Base-by-base conservation (phyloP, 64 coral and sea anemone species). In the Pocillopora verrucosa region DNA sequence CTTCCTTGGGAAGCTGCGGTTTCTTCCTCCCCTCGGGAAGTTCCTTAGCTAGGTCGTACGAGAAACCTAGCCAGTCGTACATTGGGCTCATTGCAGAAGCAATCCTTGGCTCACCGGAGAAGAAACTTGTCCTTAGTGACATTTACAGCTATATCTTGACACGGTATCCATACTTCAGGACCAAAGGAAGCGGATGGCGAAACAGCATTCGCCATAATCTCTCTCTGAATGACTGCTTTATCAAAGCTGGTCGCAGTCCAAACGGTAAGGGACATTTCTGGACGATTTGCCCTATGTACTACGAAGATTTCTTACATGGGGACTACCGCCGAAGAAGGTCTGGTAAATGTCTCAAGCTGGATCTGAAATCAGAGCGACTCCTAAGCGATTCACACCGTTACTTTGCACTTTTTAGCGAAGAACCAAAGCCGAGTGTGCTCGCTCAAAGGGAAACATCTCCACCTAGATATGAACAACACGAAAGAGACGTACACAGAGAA, bases 191-290 rank as follows among this genome's bases (percentile, higher is more conserved):
- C 26, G 89, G 89, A 51, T 91, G 89, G 89, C 70, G 89, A 36
- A 91, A 91, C 60, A 91, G 89, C 73, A 91, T 91, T 74, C 68
- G 89, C 2, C 89, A 91, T n/a, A 91, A 91, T 64, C 74, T 91
- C 1, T 91, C 89, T 10, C 89, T 91, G 3, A 91, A 83, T 25
- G 89, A 91, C 61, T 91, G 89, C 80, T 91, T 91, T 72, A 51
- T 76, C 58, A 91, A 91, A 74, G 89, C 79, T 84, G 89, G 82
- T 26, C 72, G 89, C 59, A 84, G 89, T 65, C 80, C 89, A 14
- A 91, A 85, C 61, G 89, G 89, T 10, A 91, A 91, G 59, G 89
- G 89, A 13, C 89, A 91, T 75, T 91, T 91, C 72, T 91, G 89
- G 89, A 83, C 80, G 36, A 83, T 91, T 62, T 84, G 82, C 14